Evolutionary conservation across 1,140 invertebrate genomes (phyloP).

Genomic region (Nasonia vitripennis): DNA sequence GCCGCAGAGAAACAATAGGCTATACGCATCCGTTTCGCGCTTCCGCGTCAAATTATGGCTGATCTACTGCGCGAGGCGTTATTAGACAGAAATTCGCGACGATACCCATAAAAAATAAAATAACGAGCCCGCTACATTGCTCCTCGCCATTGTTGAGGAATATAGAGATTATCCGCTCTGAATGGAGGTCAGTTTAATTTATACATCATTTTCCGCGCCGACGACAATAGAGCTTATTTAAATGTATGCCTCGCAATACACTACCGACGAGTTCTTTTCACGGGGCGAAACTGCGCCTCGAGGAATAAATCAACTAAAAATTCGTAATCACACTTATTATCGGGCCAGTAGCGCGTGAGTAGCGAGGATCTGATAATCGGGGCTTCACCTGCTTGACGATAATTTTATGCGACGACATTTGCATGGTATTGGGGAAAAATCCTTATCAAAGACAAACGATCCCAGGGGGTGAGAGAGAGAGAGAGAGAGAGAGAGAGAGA

Average conservation of each 20-base stretch:
- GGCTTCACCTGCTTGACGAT: conserved; percentile 28
- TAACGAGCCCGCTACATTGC: neutral
- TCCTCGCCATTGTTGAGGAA: neutral
- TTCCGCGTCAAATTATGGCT: neutral
- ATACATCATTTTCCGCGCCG: neutral
- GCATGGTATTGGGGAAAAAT: conserved; percentile 42
- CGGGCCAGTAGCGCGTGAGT: too few species aligned
- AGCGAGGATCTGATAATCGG: conserved; percentile 31
- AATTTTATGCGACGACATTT: conserved; percentile 42
- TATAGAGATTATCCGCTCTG: neutral
- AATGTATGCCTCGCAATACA: neutral
- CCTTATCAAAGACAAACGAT: conserved; percentile 59
- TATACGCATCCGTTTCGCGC: neutral
- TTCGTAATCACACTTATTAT: neutral
- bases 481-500: neutral
- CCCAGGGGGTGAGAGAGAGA: conserved; percentile 38
- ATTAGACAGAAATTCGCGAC: neutral
- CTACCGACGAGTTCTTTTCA: too few species aligned
- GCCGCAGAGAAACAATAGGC: neutral
- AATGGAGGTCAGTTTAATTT: neutral
- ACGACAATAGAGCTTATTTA: neutral
- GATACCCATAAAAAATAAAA: neutral
- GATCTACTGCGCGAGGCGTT: too few species aligned
- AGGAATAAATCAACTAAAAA: neutral
- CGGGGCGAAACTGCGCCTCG: too few species aligned